phyloP scores from a whole-genome alignment of 1,140 invertebrate genomes.

The Leptopilina boulardi region DNA sequence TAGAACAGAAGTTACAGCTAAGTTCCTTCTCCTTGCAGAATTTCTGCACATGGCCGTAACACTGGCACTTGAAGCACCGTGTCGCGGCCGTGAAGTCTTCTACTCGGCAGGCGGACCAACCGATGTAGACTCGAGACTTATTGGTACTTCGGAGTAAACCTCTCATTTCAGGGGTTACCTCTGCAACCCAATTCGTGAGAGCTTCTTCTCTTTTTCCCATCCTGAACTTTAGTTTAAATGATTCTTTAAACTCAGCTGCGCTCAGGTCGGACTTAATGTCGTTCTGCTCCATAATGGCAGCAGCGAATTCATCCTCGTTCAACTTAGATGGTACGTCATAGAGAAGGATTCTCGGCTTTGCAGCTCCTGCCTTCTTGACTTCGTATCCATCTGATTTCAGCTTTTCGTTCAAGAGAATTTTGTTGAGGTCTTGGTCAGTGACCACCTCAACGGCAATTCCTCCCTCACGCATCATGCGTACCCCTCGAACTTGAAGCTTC shows the following conservation, averaged over 20 bases:
- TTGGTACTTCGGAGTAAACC: neutral
- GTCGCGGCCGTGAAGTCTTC: conserved; percentile 40
- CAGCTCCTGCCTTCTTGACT: conserved; percentile 9
- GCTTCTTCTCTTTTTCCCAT: conserved; percentile 22
- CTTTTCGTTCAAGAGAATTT: neutral
- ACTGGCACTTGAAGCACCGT: conserved; percentile 54
- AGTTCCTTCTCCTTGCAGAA: too few species aligned
- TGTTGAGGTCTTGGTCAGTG: conserved; percentile 13
- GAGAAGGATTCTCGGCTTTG: conserved; percentile 36
- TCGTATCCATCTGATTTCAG: conserved; percentile 27
- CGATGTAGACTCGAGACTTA: conserved; percentile 38
- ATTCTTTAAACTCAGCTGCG: neutral
- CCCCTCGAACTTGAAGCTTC: conserved; percentile 25
- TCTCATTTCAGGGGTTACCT: conserved; percentile 17
- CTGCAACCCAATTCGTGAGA: conserved; percentile 35
- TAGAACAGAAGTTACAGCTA: too few species aligned
- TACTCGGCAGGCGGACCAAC: conserved; percentile 29
- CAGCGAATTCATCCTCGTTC: neutral
- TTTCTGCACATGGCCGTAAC: conserved; percentile 47
- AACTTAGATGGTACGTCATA: conserved; percentile 39
- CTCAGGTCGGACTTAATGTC: neutral
- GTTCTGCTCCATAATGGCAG: conserved; percentile 24
- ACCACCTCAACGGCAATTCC: conserved; percentile 37
- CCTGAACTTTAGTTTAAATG: conserved; percentile 23
- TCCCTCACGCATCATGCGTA: conserved; percentile 31